These are phyloP conservation scores for Andrena haemorrhoa DNA, from an alignment of 2,888 invertebrate genomes.

Conservation along the genomic window DNA sequence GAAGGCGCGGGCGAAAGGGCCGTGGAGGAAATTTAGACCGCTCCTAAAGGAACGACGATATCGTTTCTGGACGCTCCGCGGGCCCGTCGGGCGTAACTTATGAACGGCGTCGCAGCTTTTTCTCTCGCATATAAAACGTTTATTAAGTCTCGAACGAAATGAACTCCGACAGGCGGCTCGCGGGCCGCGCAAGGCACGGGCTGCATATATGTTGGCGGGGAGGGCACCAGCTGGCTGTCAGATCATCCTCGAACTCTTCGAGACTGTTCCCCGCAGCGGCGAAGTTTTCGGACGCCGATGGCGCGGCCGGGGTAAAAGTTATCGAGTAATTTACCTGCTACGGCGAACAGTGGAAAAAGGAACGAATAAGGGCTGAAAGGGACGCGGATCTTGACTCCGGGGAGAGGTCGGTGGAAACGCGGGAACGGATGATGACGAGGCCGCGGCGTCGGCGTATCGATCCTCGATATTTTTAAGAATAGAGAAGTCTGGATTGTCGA, in stretches of 20 bases:
- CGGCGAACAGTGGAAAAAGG: background rate
- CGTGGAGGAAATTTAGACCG: slow-evolving; percentile 48
- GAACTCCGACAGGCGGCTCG: slow-evolving; percentile 56
- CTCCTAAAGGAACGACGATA: slow-evolving; percentile 40
- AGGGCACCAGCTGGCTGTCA: slow-evolving; percentile 55
- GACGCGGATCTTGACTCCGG: background rate
- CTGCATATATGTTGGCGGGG: slow-evolving; percentile 27
- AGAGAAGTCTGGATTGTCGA: too few species aligned
- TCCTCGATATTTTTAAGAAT: too few species aligned
- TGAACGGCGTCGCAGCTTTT: slow-evolving; percentile 53
- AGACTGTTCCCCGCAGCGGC: background rate
- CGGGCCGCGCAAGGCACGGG: slow-evolving; percentile 23
- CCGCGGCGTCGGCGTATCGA: too few species aligned
- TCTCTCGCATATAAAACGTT: slow-evolving; percentile 64
- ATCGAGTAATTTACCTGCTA: slow-evolving; percentile 62
- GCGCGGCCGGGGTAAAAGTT: slow-evolving; percentile 55
- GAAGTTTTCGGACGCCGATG: slow-evolving; percentile 58
- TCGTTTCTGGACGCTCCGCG: slow-evolving; percentile 54
- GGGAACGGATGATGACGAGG: background rate
- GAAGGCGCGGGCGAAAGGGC: slow-evolving; percentile 1
- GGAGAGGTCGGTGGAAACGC: background rate
- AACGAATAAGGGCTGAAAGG: slow-evolving; percentile 2
- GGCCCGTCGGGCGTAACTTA: slow-evolving; percentile 52
- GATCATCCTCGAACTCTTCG: slow-evolving; percentile 54
- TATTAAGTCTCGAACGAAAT: slow-evolving; percentile 69